These are phyloP conservation scores for Bujurquina vittata DNA, from an alignment of 2,113 vertebrate genomes.

Conservation along the genomic window DNA sequence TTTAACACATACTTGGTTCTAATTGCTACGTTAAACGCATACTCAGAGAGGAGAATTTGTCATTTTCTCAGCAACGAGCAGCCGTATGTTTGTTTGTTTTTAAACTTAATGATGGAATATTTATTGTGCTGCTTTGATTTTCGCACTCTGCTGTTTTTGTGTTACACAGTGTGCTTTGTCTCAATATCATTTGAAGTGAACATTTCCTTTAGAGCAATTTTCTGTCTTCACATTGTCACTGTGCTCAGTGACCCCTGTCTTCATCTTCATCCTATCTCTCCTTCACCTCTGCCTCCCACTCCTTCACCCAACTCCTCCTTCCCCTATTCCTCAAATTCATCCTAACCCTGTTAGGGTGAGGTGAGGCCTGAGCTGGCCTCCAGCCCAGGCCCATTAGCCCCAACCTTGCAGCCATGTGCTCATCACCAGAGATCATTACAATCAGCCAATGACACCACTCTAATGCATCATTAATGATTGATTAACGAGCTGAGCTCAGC, in stretches of 20 bases:
- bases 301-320: conserved; percentile 26
- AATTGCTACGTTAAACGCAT: conserved; percentile 12
- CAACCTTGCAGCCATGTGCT: conserved; percentile 77
- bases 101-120: neutral
- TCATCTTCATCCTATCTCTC: conserved; percentile 29
- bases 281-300: conserved; percentile 54
- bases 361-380: conserved; percentile 62
- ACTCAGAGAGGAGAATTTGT: conserved; percentile 1
- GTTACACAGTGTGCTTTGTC: neutral
- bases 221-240: neutral
- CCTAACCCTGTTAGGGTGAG: conserved; percentile 56
- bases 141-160: neutral
- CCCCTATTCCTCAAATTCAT: conserved; percentile 34
- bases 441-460: conserved; percentile 75
- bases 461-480: conserved; percentile 85
- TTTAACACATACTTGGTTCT: neutral
- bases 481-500: conserved; percentile 80
- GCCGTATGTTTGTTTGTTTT: neutral
- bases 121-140: conserved; percentile 8
- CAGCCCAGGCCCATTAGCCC: conserved; percentile 76
- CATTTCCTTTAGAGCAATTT: neutral
- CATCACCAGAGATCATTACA: conserved; percentile 77
- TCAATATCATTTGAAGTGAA: neutral
- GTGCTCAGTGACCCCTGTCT: conserved; percentile 42
- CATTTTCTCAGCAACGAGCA: conserved; percentile 11